phyloP scores from a whole-genome alignment of 2,888 invertebrate genomes.

The Volucella zonaria region DNA sequence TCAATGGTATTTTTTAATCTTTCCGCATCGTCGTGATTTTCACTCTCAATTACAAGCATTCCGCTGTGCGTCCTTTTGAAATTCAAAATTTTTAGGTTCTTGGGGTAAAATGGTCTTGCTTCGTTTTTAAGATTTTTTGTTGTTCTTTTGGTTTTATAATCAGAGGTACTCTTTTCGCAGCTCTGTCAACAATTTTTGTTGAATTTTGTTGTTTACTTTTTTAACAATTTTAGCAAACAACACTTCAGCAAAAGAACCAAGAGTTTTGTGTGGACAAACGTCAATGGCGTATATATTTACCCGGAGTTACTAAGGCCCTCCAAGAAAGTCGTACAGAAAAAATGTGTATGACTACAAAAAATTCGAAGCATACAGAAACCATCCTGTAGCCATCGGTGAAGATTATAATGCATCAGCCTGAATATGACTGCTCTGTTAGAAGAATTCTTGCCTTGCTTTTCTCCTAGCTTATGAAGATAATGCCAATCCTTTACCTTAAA shows the following conservation, averaged over 20 bases:
- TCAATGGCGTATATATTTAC: no score
- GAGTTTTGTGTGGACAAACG: no score
- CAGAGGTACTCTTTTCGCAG: neutral
- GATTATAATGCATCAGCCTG: no score
- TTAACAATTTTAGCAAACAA: neutral
- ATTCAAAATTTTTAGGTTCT: neutral
- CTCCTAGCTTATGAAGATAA: no score
- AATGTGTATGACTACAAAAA: no score
- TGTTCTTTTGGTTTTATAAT: neutral
- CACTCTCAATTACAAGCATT: constrained; percentile 4
- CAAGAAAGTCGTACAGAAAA: no score
- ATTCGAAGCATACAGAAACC: no score
- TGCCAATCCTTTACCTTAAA: no score
- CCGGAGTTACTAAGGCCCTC: no score
- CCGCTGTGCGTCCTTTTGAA: neutral
- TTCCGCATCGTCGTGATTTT: neutral
- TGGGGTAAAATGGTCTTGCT: constrained; percentile 2
- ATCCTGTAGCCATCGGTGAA: no score
- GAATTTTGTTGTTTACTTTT: neutral
- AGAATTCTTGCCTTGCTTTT: no score
- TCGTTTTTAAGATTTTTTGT: neutral
- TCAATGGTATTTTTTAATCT: neutral
- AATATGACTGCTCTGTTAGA: no score
- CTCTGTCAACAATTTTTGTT: neutral
- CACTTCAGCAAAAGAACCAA: neutral